A percentile compares a stretch with the other conserved stretches of the same genome.
Conservation (phyloP, 2,797 vertebrate species). For the Leucoraja ocellata region DNA sequence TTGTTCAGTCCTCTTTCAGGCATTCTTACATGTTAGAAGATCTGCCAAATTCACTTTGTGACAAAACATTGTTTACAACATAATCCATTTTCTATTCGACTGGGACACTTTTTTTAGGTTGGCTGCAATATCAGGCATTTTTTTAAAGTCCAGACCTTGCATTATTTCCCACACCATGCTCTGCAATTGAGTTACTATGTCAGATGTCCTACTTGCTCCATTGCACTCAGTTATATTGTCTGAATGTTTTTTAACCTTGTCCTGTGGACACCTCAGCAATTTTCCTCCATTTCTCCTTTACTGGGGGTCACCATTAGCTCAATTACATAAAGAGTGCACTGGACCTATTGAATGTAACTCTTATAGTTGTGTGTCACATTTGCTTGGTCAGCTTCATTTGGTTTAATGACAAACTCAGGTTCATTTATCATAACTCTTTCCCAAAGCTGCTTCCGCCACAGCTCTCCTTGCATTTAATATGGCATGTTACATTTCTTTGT, state of each 20-base stretch:
- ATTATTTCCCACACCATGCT: not conserved
- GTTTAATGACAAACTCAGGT: not conserved
- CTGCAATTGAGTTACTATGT: not conserved
- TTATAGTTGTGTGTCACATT: not conserved
- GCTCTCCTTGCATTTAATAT: not conserved
- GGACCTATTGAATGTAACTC: not conserved
- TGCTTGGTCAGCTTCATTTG: not conserved
- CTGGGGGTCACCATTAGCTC: not conserved
- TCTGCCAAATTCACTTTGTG: too few species aligned
- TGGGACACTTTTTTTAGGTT: too few species aligned
- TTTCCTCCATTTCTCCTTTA: slow-evolving; percentile 3
- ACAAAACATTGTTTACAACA: too few species aligned
- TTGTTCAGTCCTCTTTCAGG: too few species aligned
- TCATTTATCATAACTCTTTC: not conserved
- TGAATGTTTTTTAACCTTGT: not conserved
- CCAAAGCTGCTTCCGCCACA: not conserved
- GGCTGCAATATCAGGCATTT: too few species aligned
- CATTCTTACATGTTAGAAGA: too few species aligned
- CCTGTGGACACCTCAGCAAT: not conserved
- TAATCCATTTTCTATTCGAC: too few species aligned
- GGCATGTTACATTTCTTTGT: not conserved
- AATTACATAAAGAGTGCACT: not conserved
- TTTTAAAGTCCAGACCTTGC: not conserved
- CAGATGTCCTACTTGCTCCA: not conserved
- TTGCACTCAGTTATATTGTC: not conserved